phyloP scores from a whole-genome alignment of 2,888 invertebrate species.

The Drosophila atripex region DNA sequence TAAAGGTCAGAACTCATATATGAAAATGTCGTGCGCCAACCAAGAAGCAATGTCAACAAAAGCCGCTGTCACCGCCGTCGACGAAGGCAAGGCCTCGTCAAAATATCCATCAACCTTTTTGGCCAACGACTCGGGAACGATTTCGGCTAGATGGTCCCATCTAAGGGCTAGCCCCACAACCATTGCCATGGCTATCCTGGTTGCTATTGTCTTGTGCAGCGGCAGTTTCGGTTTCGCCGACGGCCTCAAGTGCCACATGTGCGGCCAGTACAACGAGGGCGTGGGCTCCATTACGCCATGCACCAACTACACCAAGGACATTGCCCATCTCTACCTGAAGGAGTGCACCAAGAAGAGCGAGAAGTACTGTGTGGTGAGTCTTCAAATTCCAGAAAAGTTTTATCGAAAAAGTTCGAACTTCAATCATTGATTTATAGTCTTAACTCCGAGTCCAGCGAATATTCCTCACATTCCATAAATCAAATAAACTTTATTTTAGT shows the following conservation, averaged over 20 bases:
- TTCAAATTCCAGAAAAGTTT: neutral
- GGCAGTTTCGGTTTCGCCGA: constrained; percentile 73
- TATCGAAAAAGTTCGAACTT: constrained; percentile 1
- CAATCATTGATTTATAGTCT: neutral
- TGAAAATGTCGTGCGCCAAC: constrained; percentile 62
- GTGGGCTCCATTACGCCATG: constrained; percentile 94
- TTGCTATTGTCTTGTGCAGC: constrained; percentile 74
- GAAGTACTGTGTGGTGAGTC: constrained; percentile 91
- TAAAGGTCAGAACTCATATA: constrained; percentile 60
- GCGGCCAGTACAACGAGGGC: constrained; percentile 93
- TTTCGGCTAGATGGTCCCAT: constrained; percentile 44
- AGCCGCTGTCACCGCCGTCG: constrained; percentile 36
- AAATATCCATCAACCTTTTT: constrained; percentile 32
- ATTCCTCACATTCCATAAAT: neutral
- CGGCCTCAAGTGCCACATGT: constrained; percentile 88
- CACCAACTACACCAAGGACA: constrained; percentile 88
- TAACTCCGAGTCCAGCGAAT: neutral
- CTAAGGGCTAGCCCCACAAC: constrained; percentile 33
- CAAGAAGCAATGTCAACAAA: constrained; percentile 61
- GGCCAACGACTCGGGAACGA: constrained; percentile 24
- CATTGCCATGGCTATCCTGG: constrained; percentile 48
- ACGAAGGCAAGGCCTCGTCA: constrained; percentile 35
- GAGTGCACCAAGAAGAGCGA: constrained; percentile 87
- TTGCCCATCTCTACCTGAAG: constrained; percentile 88
- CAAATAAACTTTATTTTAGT: neutral